A percentile compares a stretch with the other conserved stretches of the same genome.
Conservation (phyloP, 2,888 invertebrate species). For the Metopia argyrocephala region DNA sequence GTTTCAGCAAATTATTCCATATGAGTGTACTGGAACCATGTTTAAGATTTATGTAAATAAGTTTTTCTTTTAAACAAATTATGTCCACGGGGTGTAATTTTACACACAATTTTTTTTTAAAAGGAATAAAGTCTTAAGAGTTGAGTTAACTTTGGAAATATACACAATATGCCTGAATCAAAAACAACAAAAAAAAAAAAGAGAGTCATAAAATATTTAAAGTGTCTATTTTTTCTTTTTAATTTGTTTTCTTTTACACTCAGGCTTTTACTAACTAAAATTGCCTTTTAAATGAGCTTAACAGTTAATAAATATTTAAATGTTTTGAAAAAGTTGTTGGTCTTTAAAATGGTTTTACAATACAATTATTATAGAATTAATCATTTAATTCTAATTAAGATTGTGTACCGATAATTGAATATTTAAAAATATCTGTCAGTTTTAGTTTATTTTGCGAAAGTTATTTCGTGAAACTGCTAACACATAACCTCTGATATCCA, state of each 20-base stretch:
- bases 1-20: constrained; percentile 25
- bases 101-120: constrained; percentile 31
- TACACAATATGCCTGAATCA: not conserved
- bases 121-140: constrained; percentile 4
- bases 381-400: not conserved
- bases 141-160: constrained; percentile 4
- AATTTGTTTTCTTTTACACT: not conserved
- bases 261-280: no score
- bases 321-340: no score
- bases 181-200: not conserved
- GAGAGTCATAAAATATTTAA: not conserved
- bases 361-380: not conserved
- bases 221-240: not conserved
- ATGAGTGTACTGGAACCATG: constrained; percentile 21
- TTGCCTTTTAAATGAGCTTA: no score
- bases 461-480: no score
- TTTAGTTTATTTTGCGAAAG: no score
- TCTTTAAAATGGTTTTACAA: not conserved
- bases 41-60: constrained; percentile 54
- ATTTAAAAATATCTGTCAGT: no score
- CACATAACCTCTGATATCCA: no score
- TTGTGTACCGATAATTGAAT: not conserved
- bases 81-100: constrained; percentile 56
- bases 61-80: constrained; percentile 53
- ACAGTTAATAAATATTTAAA: not conserved